phyloP scores from a whole-genome alignment of 2,797 vertebrate species.

The Phrynocephalus forsythii region DNA sequence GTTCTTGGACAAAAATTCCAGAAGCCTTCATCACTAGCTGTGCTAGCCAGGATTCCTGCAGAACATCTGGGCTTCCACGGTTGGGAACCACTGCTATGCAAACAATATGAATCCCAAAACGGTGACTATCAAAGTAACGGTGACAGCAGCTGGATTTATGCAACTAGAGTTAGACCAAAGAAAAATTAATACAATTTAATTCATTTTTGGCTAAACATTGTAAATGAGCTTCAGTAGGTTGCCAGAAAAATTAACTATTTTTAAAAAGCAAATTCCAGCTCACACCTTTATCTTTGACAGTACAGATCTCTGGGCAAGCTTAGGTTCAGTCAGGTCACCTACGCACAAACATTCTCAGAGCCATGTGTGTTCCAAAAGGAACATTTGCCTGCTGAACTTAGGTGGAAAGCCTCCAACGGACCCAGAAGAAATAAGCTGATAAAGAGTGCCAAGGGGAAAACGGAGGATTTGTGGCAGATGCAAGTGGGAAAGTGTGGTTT shows the following conservation, averaged over 20 bases:
- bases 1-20: no score
- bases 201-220: neutral
- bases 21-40: no score
- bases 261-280: neutral
- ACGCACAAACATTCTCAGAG: neutral
- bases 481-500: neutral
- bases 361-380: neutral
- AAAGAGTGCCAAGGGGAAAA: no score
- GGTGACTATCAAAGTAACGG: neutral
- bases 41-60: no score
- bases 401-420: neutral
- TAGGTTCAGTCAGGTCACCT: neutral
- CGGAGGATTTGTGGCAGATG: neutral
- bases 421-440: neutral
- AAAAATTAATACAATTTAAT: neutral
- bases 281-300: neutral
- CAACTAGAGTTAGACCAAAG: accelerated
- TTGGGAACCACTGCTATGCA: no score
- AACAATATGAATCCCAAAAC: neutral
- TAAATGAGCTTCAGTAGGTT: accelerated
- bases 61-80: no score
- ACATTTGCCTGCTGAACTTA: neutral
- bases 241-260: neutral
- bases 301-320: neutral
- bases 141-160: neutral